Evolutionary conservation across 2,797 vertebrate genomes (phyloP).

Genomic region (Phylloscopus collybita): DNA sequence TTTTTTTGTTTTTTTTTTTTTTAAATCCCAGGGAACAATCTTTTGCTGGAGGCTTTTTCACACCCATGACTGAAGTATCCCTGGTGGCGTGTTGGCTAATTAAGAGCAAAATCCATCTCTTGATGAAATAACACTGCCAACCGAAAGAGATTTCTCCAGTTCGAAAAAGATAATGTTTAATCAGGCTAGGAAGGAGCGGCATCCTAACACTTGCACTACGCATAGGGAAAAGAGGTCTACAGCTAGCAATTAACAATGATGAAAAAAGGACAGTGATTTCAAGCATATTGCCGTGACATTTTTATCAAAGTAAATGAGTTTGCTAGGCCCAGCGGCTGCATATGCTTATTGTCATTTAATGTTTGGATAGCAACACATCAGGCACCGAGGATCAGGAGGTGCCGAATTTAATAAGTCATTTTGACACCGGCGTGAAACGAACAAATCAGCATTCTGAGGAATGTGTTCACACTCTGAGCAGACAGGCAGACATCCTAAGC

Average conservation of each 20-base stretch:
- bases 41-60: slow-evolving; percentile 81
- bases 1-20: slow-evolving; percentile 55
- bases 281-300: slow-evolving; percentile 80
- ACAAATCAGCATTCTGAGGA: slow-evolving; percentile 81
- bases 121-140: slow-evolving; percentile 82
- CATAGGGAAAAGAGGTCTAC: slow-evolving; percentile 65
- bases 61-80: slow-evolving; percentile 81
- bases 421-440: slow-evolving; percentile 82
- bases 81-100: slow-evolving; percentile 81
- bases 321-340: slow-evolving; percentile 76
- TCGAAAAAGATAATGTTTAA: slow-evolving; percentile 73
- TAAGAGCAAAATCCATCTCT: slow-evolving; percentile 84
- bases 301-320: slow-evolving; percentile 83
- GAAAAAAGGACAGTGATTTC: slow-evolving; percentile 81
- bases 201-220: slow-evolving; percentile 71
- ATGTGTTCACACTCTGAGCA: slow-evolving; percentile 81
- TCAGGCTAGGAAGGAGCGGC: slow-evolving; percentile 72
- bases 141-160: slow-evolving; percentile 71
- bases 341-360: slow-evolving; percentile 83
- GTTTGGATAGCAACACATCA: slow-evolving; percentile 80
- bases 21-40: slow-evolving; percentile 74
- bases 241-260: slow-evolving; percentile 80
- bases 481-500: slow-evolving; percentile 81
- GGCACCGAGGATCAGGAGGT: slow-evolving; percentile 73
- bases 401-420: slow-evolving; percentile 82